Percentiles rank a stretch among this genome's conserved stretches.
phyloP scores from a whole-genome alignment of 2,113 vertebrate genomes.

The Myotis brandtii region DNA sequence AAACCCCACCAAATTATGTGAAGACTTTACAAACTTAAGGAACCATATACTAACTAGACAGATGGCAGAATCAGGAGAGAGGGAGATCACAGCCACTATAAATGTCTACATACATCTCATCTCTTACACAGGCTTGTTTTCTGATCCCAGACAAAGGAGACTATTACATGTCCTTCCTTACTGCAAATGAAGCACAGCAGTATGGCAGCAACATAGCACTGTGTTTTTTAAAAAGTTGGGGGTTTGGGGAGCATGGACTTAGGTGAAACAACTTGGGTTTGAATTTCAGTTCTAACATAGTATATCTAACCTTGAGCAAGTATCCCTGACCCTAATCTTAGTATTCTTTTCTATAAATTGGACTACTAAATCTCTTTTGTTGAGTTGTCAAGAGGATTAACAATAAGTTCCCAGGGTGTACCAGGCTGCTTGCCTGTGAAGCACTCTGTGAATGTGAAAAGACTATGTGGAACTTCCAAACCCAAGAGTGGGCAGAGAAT shows the following conservation, averaged over 20 bases:
- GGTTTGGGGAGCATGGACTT: not conserved
- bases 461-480: not conserved
- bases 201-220: not conserved
- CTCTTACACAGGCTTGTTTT: not conserved
- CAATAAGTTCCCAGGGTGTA: not conserved
- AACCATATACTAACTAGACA: not conserved
- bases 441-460: not conserved
- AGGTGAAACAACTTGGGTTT: not conserved
- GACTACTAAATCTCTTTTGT: not conserved
- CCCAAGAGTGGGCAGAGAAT: not conserved
- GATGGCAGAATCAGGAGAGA: not conserved
- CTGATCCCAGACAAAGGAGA: not conserved
- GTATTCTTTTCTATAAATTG: not conserved
- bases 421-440: not conserved
- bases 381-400: not conserved
- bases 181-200: not conserved
- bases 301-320: not conserved
- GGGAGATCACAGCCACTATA: too few relatives aligned
- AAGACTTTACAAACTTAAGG: constrained; percentile 34
- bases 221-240: not conserved
- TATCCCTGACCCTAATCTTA: not conserved
- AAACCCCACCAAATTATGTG: not conserved
- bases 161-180: not conserved
- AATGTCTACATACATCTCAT: not conserved
- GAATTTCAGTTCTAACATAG: not conserved